Percentiles rank a stretch among this genome's conserved stretches.
These are phyloP conservation scores for Aptenodytes forsteri DNA, from an alignment of 2,113 vertebrate species.

Conservation along the genomic window DNA sequence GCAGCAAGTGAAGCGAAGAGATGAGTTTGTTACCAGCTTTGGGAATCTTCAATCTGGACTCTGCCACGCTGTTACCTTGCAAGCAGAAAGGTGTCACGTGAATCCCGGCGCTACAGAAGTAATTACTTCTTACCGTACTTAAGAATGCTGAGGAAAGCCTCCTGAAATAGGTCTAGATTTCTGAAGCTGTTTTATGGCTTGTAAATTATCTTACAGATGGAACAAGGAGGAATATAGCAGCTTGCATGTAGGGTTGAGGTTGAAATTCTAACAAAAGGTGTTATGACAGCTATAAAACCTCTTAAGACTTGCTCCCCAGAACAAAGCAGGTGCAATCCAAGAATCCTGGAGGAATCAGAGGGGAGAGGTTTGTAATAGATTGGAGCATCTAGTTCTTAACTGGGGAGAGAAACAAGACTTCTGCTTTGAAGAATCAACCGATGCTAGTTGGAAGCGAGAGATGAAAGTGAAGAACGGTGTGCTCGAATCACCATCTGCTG, in stretches of 20 bases:
- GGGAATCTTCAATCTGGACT: background rate
- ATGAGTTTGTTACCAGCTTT: background rate
- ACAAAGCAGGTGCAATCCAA: background rate
- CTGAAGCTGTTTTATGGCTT: background rate
- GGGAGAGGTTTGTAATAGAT: background rate
- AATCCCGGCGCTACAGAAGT: background rate
- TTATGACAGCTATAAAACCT: background rate
- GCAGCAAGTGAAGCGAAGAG: background rate
- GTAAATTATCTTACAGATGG: background rate
- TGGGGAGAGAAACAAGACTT: background rate
- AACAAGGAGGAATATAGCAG: background rate
- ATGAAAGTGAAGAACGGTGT: background rate
- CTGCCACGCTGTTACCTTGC: background rate
- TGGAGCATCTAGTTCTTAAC: background rate
- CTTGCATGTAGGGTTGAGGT: background rate
- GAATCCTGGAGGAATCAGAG: background rate
- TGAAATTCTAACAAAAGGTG: background rate
- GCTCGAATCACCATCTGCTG: background rate
- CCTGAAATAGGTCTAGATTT: background rate
- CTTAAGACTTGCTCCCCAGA: background rate
- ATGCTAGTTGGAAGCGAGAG: background rate
- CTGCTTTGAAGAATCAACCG: background rate
- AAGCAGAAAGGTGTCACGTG: background rate
- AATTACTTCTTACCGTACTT: background rate
- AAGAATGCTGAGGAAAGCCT: background rate